Evolutionary conservation across 2,113 vertebrate species (phyloP), one percentile per base, ranked within the genome.

Genomic region (Oncorhynchus tshawytscha): DNA sequence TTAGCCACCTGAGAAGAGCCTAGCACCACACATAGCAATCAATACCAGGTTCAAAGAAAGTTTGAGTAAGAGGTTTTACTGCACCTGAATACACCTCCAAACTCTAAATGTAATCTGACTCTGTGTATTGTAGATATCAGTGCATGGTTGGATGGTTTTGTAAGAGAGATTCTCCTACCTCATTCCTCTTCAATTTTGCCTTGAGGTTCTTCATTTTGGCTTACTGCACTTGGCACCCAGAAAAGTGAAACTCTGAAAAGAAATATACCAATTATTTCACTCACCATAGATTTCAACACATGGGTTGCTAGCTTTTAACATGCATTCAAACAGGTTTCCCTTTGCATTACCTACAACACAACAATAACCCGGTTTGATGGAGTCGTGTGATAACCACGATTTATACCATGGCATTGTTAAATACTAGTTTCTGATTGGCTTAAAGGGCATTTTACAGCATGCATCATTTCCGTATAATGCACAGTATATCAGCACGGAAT

Each of bases 171-270:
- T 48, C 18, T 70, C 95, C 95, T 91, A 97, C 96, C 72, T 97
- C 97, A 11, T 81, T 91, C 91, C 97, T 98, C 91, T 93, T 97
- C 92, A 98, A 98, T 84, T 88, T 95, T 59, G 96, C 96, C 85
- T 94, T 95, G 57, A 98, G 91, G 81, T 95, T 97, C 92, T 96
- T 97, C 96, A 98, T 98, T 13, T 8, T 87, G 54, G 60, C 60
- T 71, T 72, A 5, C 70, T 48, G 20, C 15, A 15, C 20, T 74
- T 24, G 22, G 59, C 29, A 1, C 83, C 66, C 29, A 45, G 65
- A 16, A 27, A 29, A 34, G 66, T 15, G 5, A 67, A 31, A 27
- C 27, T 34, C 27, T 29, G 65, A 73, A 71, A 76, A 54, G 15
- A 39, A 67, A 68, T 68, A 15, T 11, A 54, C 9, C 15, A 45